Base-by-base conservation (phyloP, 2,797 vertebrate species). In the Anguilla megastoma region DNA sequence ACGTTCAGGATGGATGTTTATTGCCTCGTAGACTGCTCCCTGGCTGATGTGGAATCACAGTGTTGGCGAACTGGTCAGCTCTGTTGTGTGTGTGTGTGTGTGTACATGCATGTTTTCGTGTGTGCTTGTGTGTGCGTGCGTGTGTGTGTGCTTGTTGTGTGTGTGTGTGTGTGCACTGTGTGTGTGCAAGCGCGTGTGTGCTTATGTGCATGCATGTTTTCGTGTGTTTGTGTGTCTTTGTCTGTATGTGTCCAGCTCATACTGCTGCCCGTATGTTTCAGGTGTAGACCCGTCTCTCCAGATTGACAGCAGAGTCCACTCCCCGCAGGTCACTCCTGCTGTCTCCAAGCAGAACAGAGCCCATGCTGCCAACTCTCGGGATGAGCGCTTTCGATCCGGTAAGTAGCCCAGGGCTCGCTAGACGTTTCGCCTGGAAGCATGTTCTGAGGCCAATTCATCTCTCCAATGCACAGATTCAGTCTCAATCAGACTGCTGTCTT, bases 361-460 rank as follows among this genome's bases (percentile, higher is more conserved):
- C 0, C 95, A 97, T 89, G 96, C 97, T 4, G 92, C 96, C 90
- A 97, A 96, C 91, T 96, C 97, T 0, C 95, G 98, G 94, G 98
- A 99, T 87, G 98, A 99, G 91, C 97, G 98, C 91, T 99, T 98
- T 95, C 95, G 98, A 95, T 99, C 98, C 63, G 98, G 98, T 99
- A 96, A 94, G 93, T 69, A 79, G 12, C 18, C 41, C 2, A 3
- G 74, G 14, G 12, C 0, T 18, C 36, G 54, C 54, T 56, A 14
- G 54, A 56, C 12, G 14, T 56, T 16, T 56, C 12, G 54, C 54
- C 54, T 56, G 54, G 54, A 16, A 56, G 54, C 36, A 45, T 50
- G 7, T 24, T 12, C 30, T 36, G 12, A 18, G 74, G 14, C 24
- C 4, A 33, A 56, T 14, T 16, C 14, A 16, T 16, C 54, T 56